These are phyloP conservation scores for Nasonia oneida DNA, from an alignment of 2,888 invertebrate species.

Conservation along the genomic window DNA sequence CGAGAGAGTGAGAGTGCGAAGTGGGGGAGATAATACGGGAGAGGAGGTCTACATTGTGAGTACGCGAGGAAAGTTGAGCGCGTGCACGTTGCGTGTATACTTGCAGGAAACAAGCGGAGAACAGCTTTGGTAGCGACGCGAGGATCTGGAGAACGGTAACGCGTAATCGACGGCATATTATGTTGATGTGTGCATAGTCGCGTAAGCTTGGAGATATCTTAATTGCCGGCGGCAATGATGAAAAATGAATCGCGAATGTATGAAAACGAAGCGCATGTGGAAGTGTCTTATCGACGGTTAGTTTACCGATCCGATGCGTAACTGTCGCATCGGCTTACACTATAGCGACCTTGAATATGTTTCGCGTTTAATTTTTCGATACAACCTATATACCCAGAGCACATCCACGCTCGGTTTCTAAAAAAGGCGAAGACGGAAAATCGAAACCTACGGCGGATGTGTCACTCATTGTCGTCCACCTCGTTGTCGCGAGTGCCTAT, in stretches of 20 bases:
- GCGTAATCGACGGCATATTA: too few relatives aligned
- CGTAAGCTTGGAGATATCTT: neutral
- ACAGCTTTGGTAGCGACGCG: too few relatives aligned
- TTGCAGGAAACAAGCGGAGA: too few relatives aligned
- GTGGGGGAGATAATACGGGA: slow-evolving; percentile 33
- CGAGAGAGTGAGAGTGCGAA: neutral
- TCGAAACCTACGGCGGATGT: neutral
- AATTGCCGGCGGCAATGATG: neutral
- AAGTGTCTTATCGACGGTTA: neutral
- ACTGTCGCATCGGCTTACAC: neutral
- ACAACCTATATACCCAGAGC: neutral
- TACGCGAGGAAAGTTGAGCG: neutral
- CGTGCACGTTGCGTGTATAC: neutral
- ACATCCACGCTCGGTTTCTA: neutral
- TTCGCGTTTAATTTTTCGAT: neutral
- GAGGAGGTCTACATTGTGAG: slow-evolving; percentile 13
- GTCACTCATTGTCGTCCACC: neutral
- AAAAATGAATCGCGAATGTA: neutral
- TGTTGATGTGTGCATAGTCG: too few relatives aligned
- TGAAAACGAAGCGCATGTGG: neutral
- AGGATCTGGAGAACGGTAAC: too few relatives aligned
- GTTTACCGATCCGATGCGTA: neutral
- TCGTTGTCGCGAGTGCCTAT: neutral
- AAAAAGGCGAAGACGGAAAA: slow-evolving; percentile 6
- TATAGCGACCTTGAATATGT: neutral